phyloP scores from a whole-genome alignment of 2,113 vertebrate species.

The Oncorhynchus mykiss region DNA sequence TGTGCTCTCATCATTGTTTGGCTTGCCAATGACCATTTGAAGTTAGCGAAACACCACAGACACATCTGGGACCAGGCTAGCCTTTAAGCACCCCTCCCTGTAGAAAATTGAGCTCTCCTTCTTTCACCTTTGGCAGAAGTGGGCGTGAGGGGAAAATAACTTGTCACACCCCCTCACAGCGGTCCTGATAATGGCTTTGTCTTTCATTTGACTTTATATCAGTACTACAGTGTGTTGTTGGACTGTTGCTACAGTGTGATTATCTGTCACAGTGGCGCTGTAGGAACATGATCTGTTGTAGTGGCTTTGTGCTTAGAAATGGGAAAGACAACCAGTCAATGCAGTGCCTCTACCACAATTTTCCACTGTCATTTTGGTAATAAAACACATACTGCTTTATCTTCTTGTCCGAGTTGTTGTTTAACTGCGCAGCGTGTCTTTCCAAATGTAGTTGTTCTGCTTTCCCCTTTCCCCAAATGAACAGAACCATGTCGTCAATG shows the following conservation, averaged over 20 bases:
- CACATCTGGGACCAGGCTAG: no score
- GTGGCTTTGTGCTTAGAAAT: constrained; percentile 27
- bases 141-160: no score
- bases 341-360: neutral
- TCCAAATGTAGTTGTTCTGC: neutral
- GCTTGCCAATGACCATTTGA: no score
- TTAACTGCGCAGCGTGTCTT: neutral
- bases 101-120: no score
- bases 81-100: no score
- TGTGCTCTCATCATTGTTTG: no score
- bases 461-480: neutral
- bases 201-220: neutral
- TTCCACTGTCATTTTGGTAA: constrained; percentile 16
- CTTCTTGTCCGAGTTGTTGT: neutral
- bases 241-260: neutral
- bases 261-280: constrained; percentile 23
- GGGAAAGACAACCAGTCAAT: constrained; percentile 1
- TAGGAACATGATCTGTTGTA: constrained; percentile 16
- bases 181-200: neutral
- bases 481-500: neutral
- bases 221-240: constrained; percentile 26
- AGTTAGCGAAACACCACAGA: no score
- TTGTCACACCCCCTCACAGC: neutral
- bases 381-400: constrained; percentile 10
- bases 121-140: no score